Conservation (phyloP, 2,888 invertebrate genomes). For the Melanchra persicariae region DNA sequence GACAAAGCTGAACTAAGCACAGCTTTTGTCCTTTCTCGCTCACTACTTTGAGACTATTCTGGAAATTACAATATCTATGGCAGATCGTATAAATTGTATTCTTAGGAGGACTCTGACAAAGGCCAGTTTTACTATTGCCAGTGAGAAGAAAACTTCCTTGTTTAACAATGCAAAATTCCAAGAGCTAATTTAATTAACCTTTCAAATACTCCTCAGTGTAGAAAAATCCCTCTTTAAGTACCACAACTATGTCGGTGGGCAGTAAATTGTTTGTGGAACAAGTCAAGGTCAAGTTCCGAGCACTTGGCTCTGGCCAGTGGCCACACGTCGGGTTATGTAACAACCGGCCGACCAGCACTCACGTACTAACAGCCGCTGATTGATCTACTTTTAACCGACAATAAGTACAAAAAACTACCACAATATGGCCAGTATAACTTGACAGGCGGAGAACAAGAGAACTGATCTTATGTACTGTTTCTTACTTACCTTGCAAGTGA, state of each 20-base stretch:
- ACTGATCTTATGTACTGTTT: neutral
- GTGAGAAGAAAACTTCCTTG: neutral
- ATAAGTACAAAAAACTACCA: conserved; percentile 45
- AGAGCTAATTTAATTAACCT: neutral
- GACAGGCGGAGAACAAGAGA: conserved; percentile 1
- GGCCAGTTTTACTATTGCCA: neutral
- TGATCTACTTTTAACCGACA: conserved; percentile 62
- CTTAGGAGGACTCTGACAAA: too few relatives aligned
- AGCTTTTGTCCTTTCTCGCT: neutral
- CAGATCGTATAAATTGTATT: neutral
- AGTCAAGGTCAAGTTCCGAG: conserved; percentile 83
- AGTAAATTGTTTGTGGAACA: conserved; percentile 42
- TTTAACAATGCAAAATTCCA: neutral
- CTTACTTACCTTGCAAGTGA: conserved; percentile 6
- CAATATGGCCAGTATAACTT: conserved; percentile 32
- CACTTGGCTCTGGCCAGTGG: conserved; percentile 70
- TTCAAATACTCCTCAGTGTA: neutral
- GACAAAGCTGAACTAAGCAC: neutral
- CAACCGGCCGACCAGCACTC: conserved; percentile 43
- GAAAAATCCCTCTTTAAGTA: neutral
- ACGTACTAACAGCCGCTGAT: conserved; percentile 60
- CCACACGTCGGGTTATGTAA: conserved; percentile 79
- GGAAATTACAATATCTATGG: neutral
- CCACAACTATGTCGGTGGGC: conserved; percentile 34
- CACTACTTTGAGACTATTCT: neutral